These are phyloP conservation scores for Myzus persicae DNA, from an alignment of 1,140 invertebrate species.

Conservation along the genomic window DNA sequence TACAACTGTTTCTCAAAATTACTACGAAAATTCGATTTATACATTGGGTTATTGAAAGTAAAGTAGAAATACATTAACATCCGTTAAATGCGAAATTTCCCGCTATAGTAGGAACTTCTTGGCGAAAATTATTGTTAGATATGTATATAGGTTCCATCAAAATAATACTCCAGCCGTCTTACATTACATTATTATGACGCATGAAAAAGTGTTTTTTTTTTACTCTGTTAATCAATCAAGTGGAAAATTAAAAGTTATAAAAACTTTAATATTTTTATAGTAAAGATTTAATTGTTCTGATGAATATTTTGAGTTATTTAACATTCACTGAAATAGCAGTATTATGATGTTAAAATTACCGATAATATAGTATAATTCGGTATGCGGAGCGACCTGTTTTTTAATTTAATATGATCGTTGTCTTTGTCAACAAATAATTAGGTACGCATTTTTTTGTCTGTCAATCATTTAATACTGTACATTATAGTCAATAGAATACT, in stretches of 20 bases:
- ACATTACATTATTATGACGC: too few species aligned
- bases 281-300: neutral
- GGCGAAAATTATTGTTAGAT: too few species aligned
- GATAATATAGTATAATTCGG: neutral
- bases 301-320: neutral
- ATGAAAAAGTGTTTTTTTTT: neutral
- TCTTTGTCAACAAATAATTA: neutral
- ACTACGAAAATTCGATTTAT: rapidly evolving
- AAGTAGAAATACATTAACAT: neutral
- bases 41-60: neutral
- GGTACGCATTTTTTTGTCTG: too few species aligned
- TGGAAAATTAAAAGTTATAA: neutral
- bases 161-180: too few species aligned
- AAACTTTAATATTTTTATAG: neutral
- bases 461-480: neutral
- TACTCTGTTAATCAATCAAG: neutral
- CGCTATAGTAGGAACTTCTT: too few species aligned
- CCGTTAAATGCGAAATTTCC: too few species aligned
- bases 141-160: too few species aligned
- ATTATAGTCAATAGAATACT: neutral
- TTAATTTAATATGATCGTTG: neutral
- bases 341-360: too few species aligned
- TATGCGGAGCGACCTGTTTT: neutral
- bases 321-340: neutral
- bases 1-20: neutral